A percentile compares a stretch with the other conserved stretches of the same genome.
These are phyloP conservation scores for Cactoblastis cactorum DNA, from an alignment of 2,888 invertebrate genomes.

Conservation along the genomic window DNA sequence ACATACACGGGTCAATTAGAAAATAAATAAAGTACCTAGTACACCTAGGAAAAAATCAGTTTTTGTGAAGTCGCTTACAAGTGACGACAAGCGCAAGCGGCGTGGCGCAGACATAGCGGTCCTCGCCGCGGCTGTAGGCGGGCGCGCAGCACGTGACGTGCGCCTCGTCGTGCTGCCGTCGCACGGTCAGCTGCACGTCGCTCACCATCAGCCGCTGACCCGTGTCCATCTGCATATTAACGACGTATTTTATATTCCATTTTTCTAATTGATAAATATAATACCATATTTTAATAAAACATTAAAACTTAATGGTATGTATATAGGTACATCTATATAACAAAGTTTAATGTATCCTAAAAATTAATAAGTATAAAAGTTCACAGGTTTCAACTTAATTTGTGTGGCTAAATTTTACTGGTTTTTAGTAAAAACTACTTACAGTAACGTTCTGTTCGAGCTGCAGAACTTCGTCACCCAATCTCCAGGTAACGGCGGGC, in stretches of 20 bases:
- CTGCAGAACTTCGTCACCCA: constrained; percentile 46
- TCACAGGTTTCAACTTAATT: too few species aligned
- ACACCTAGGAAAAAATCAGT: too few species aligned
- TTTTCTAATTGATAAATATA: too few species aligned
- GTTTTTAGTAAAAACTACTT: not conserved
- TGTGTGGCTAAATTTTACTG: not conserved
- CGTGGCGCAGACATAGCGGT: constrained; percentile 48
- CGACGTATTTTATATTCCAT: too few species aligned
- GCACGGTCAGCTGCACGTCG: constrained; percentile 47
- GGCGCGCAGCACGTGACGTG: constrained; percentile 63
- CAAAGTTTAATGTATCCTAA: too few species aligned
- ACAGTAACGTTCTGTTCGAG: constrained; percentile 59
- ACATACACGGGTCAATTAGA: too few species aligned
- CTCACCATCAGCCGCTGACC: constrained; percentile 58
- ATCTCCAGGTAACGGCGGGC: constrained; percentile 53
- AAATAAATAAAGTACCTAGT: too few species aligned
- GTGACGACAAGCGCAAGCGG: constrained; percentile 52
- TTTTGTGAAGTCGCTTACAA: constrained; percentile 43
- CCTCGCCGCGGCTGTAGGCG: constrained; percentile 37
- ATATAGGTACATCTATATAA: too few species aligned
- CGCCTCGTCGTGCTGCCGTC: constrained; percentile 54
- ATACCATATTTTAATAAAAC: too few species aligned
- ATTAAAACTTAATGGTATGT: too few species aligned
- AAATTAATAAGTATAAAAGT: too few species aligned
- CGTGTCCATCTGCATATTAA: constrained; percentile 50